Evolutionary conservation across 2,888 invertebrate genomes (phyloP).

Genomic region (Raillietiella orientalis): DNA sequence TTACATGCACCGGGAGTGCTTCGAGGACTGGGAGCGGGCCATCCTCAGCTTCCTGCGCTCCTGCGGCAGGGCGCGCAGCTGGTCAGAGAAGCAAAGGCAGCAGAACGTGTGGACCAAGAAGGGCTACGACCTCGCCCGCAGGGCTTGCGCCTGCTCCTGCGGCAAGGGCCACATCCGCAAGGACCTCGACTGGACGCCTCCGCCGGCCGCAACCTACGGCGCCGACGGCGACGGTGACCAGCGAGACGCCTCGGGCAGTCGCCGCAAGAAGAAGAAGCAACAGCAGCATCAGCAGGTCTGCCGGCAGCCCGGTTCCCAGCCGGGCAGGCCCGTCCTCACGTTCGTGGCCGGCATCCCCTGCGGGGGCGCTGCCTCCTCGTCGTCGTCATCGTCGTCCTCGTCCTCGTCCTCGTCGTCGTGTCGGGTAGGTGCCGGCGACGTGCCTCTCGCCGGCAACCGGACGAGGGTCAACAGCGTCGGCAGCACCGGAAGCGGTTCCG

Average conservation of each 20-base stretch:
- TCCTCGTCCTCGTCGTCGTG: no score
- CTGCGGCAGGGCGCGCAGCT: conserved; percentile 63
- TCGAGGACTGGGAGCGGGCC: conserved; percentile 69
- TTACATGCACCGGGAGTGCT: conserved; percentile 87
- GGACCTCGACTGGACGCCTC: conserved; percentile 66
- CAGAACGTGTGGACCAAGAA: conserved; percentile 95
- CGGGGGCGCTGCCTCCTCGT: no score
- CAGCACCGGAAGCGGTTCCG: conserved; percentile 26
- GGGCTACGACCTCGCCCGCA: conserved; percentile 81
- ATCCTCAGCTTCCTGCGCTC: conserved; percentile 62
- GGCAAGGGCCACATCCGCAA: conserved; percentile 72
- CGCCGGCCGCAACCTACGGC: conserved; percentile 15
- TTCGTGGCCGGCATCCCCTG: no score
- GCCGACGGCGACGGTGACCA: conserved; percentile 17
- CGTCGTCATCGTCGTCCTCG: no score
- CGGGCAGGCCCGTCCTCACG: no score
- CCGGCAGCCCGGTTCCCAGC: no score
- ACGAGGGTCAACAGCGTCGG: conserved; percentile 16
- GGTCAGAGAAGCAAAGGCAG: conserved; percentile 75
- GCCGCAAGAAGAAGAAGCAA: conserved; percentile 27
- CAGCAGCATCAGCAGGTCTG: conserved; percentile 31
- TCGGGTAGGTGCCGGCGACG: conserved; percentile 4
- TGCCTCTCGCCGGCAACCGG: conserved; percentile 9
- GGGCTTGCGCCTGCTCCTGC: conserved; percentile 77
- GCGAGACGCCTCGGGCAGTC: conserved; percentile 17